phyloP scores from a whole-genome alignment of 2,888 invertebrate species.

The Agonopterix heracliana region DNA sequence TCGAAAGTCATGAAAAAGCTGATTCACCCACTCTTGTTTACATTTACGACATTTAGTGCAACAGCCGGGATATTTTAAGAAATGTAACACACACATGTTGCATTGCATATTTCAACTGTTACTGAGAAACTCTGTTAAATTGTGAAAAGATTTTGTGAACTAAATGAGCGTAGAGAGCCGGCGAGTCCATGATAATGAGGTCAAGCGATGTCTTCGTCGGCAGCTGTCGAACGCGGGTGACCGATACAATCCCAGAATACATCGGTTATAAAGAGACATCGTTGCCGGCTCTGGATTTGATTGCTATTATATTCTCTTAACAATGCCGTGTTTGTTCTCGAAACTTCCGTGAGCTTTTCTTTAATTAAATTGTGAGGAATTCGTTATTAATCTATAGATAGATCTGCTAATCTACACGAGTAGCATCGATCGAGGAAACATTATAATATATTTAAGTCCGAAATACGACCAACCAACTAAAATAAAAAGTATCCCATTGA shows the following conservation, averaged over 20 bases:
- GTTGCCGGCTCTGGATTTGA: slow-evolving; percentile 20
- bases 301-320: background rate
- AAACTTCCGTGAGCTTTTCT: background rate
- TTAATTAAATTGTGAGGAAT: too few relatives aligned
- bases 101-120: too few relatives aligned
- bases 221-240: slow-evolving; percentile 59
- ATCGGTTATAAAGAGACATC: slow-evolving; percentile 52
- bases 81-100: too few relatives aligned
- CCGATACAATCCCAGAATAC: slow-evolving; percentile 59
- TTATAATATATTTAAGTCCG: background rate
- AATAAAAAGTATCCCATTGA: background rate
- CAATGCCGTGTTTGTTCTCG: background rate
- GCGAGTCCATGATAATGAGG: slow-evolving; percentile 38
- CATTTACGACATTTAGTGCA: too few relatives aligned
- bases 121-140: too few relatives aligned
- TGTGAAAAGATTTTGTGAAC: too few relatives aligned
- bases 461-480: background rate
- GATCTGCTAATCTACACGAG: background rate
- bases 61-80: too few relatives aligned
- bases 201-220: slow-evolving; percentile 42
- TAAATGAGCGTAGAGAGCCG: background rate
- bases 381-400: too few relatives aligned
- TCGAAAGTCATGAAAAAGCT: too few relatives aligned
- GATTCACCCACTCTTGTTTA: too few relatives aligned
- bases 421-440: too few relatives aligned